Evolutionary conservation across 2,797 vertebrate species (phyloP).

Genomic region (Labroides dimidiatus): DNA sequence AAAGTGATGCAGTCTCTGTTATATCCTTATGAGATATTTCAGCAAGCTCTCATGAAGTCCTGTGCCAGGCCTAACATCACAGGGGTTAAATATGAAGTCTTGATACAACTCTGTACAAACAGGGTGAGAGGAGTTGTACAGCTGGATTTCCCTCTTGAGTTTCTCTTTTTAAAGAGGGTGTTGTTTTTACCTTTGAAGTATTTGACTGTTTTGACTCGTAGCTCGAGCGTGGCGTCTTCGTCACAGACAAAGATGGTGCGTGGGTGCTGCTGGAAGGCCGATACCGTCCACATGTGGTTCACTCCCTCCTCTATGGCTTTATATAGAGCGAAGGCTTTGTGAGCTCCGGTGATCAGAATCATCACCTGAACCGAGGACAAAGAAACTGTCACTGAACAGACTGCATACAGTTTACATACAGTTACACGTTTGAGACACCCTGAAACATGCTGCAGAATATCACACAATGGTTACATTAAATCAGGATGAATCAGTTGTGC

Average conservation of each 20-base stretch:
- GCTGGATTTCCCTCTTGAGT: no score
- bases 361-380: conserved; percentile 86
- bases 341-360: conserved; percentile 95
- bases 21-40: no score
- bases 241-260: conserved; percentile 92
- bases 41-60: no score
- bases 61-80: no score
- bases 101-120: no score
- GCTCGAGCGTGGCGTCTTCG: conserved; percentile 94
- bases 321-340: conserved; percentile 95
- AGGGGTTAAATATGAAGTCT: no score
- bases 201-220: conserved; percentile 94
- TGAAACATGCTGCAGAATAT: neutral
- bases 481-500: conserved; percentile 1
- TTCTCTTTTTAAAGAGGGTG: neutral
- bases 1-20: no score
- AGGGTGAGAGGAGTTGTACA: no score
- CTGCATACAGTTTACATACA: no score
- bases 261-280: conserved; percentile 96
- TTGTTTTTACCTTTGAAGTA: conserved; percentile 90
- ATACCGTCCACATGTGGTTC: conserved; percentile 98
- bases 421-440: no score
- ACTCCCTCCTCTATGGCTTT: conserved; percentile 97
- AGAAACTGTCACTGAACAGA: no score
- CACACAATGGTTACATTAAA: neutral